phyloP scores from a whole-genome alignment of 2,113 vertebrate genomes.

The Fregata magnificens region DNA sequence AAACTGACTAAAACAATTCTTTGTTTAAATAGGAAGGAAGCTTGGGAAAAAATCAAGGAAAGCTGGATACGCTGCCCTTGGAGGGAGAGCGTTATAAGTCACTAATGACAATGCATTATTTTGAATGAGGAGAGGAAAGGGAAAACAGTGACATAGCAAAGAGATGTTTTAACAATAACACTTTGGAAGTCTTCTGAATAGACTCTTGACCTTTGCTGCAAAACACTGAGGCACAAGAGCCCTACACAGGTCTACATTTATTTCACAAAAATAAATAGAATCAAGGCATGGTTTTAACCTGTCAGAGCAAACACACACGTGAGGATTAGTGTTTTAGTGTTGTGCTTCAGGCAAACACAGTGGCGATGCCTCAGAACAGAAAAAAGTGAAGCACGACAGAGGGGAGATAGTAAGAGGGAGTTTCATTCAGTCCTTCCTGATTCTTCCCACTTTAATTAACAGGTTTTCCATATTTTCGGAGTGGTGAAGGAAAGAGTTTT shows the following conservation, averaged over 20 bases:
- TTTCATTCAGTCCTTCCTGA: background rate
- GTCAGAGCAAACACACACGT: background rate
- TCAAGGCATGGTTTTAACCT: slow-evolving; percentile 23
- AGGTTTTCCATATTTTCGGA: background rate
- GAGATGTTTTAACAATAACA: slow-evolving; percentile 66
- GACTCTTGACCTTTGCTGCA: slow-evolving; percentile 49
- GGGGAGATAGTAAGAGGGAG: background rate
- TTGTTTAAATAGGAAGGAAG: slow-evolving; percentile 63
- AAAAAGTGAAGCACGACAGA: background rate
- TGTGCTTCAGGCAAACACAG: background rate
- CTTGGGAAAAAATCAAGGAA: background rate
- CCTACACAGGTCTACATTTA: background rate
- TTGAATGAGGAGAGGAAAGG: slow-evolving; percentile 63
- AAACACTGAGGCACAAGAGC: slow-evolving; percentile 43
- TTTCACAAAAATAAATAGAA: slow-evolving; percentile 32
- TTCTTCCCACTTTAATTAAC: background rate
- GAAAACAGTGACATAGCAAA: slow-evolving; percentile 68
- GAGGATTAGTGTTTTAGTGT: background rate
- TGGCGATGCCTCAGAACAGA: background rate
- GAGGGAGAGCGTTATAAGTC: background rate
- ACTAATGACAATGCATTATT: slow-evolving; percentile 62
- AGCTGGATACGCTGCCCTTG: background rate
- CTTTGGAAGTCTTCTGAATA: slow-evolving; percentile 49
- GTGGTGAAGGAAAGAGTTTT: background rate
- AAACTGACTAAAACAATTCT: slow-evolving; percentile 1